Base-by-base conservation (phyloP, 2,113 vertebrate genomes). In the Thamnophis sirtalis region DNA sequence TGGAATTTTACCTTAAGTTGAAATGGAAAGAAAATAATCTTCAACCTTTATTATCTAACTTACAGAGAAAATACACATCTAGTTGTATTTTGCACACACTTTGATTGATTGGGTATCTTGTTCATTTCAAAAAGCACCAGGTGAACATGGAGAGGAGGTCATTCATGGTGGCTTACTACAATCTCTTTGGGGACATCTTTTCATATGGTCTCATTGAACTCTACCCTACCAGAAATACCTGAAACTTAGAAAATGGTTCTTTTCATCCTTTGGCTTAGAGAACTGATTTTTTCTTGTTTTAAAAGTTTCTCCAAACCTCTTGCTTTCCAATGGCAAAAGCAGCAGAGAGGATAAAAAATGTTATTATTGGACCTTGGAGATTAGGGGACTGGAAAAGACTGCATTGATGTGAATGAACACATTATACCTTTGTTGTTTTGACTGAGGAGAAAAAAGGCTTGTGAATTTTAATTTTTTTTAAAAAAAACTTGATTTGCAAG, bases 381-480 rank as follows among this genome's bases (percentile, higher is more conserved):
- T 56, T 48, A 86, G 86, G 49, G 43, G 93, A 28, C 21, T 56
- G 93, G 93, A 88, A 95, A 96, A 87, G 92, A 86, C 90, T 56
- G 58, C 92, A 84, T 0, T 84, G 19, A 90, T 86, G 93, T 97
- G 95, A 97, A 97, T 95, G 93, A 95, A 90, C 26, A 88, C 93
- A 96, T 96, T 97, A 91, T 96, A 90, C 92, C 56, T 95, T 95
- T 94, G 90, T 92, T 88, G 63, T 92, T 96, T 93, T 94, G 56
- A 84, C 94, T 87, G 50, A 86, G 51, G 94, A 96, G 94, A 95
- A 92, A 94, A 43, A 88, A 88, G 17, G 92, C 49, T 33, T 96
- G 96, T 95, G 96, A 94, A 94, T 96, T 94, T 96, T 97, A 96
- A 97, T 97, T 97, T 50, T 49, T 10, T 33, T n/a, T 60, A n/a